These are phyloP conservation scores for Leptothorax acervorum DNA, from an alignment of 2,888 invertebrate species.

Conservation along the genomic window DNA sequence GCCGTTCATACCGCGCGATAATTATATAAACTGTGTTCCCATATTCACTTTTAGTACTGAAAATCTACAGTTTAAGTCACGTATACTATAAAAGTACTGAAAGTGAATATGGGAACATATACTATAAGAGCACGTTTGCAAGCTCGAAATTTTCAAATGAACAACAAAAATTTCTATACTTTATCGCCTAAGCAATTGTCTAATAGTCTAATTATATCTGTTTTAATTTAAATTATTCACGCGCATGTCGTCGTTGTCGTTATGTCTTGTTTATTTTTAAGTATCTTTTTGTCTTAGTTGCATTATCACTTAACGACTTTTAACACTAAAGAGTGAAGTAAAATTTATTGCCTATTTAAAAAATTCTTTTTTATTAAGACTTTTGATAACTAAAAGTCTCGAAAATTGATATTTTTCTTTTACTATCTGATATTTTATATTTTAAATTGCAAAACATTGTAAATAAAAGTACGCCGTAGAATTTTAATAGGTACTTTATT, in stretches of 20 bases:
- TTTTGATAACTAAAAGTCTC: neutral
- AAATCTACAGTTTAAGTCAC: no score
- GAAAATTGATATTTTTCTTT: neutral
- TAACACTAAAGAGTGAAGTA: neutral
- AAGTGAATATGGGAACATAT: no score
- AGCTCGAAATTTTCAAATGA: neutral
- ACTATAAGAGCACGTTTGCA: neutral
- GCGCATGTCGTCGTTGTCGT: neutral
- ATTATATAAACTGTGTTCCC: neutral
- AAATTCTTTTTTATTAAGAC: neutral
- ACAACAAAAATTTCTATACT: no score
- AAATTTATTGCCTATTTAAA: neutral
- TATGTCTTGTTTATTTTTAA: neutral
- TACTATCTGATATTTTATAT: neutral
- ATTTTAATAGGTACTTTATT: neutral
- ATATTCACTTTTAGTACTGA: no score
- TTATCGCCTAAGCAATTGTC: neutral
- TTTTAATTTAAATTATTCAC: neutral
- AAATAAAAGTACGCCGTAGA: neutral
- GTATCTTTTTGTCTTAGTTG: neutral
- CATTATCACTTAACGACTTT: neutral
- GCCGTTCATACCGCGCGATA: neutral
- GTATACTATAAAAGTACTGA: no score
- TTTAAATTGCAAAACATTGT: neutral
- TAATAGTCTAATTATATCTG: neutral